Base-by-base conservation (phyloP, 2,797 vertebrate species). In the Sparus aurata region DNA sequence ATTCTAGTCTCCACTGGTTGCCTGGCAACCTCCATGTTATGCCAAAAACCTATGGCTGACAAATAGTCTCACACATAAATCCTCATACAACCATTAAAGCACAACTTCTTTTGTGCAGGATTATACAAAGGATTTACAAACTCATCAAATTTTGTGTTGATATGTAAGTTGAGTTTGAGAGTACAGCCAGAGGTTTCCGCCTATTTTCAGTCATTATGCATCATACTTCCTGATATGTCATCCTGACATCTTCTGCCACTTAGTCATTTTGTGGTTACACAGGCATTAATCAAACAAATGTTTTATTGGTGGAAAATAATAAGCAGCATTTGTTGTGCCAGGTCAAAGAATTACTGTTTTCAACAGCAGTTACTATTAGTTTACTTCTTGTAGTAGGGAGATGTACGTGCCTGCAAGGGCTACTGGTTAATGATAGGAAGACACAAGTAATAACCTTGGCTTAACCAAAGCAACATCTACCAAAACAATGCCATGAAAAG, bases 401-500 rank as follows among this genome's bases (percentile, higher is more conserved):
- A 55, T 54, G 3, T 53, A 55, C 11, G 8, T 18, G 9, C n/a
- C 5, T 65, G 23, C 34, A 57, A 45, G 25, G 43, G 55, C 43
- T 18, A 15, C 12, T 47, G 49, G 43, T 17, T 22, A 59, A 68
- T 16, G 4, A 59, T 0, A 12, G 1, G 34, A 49, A 65, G 8
- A 55, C 57, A 27, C 27, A 13, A 12, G 68, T 43, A 50, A 80
- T 68, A 18, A 17, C 12, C 6, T 46, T 73, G 66, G 49, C 54
- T 50, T 25, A 75, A 82, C 53, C 78, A 69, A 82, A 30, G 50
- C 84, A 85, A 80, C 45, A 17, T 62, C 12, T 22, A 64, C 58
- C 43, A 41, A 63, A 82, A 75, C 62, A 91, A 69, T 20, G 43
- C 34, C 79, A 7, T 69, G 75, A 79, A 74, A 86, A 45, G 60